Base-by-base conservation (phyloP, 2,797 vertebrate species). In the Cephalopachus bancanus region DNA sequence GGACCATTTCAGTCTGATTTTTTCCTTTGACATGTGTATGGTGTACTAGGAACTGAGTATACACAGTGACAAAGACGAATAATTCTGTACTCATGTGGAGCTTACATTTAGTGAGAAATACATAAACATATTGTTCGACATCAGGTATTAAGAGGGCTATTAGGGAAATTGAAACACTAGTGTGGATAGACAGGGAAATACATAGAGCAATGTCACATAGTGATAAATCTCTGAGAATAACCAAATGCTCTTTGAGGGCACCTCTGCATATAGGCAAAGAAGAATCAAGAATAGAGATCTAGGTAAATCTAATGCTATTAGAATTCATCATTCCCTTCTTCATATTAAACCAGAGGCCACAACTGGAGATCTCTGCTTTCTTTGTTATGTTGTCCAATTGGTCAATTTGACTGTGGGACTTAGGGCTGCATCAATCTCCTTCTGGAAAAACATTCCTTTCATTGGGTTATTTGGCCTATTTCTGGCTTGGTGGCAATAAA, bases 281-380 rank as follows among this genome's bases (percentile, higher is more conserved):
- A 60, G 59, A 57, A 12, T 30, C 49, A 65, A 12, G 10, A 84
- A 12, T 20, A 33, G n/a, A 62, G 7, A 30, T 19, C 19, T 37
- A 28, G 2, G 26, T 22, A 44, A 44, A 69, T 24, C 10, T 15
- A 28, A 7, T 55, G 10, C 22, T 8, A 2, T 33, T 65, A 12
- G 4, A 81, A 16, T 30, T 37, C 20, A 28, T n/a, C 17, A 33
- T 57, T 55, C 20, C 28, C 2, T 83, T 83, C 49, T 10, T 30
- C 15, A 9, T 62, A 1, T 37, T 60, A 83, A 69, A 44, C 9
- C 17, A 83, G n/a, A 71, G 49, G 17, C 28, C 17, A 10, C 6
- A 49, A 1, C 0, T 17, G 24, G n/a, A 53, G 17, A n/a, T 53
- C 44, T 24, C 1, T 24, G 0, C 37, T 65, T 7, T 4, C 5